Percentiles rank a stretch among this genome's conserved stretches.
Evolutionary conservation across 2,888 invertebrate species (phyloP).

Genomic region (Syrista parreyssii): DNA sequence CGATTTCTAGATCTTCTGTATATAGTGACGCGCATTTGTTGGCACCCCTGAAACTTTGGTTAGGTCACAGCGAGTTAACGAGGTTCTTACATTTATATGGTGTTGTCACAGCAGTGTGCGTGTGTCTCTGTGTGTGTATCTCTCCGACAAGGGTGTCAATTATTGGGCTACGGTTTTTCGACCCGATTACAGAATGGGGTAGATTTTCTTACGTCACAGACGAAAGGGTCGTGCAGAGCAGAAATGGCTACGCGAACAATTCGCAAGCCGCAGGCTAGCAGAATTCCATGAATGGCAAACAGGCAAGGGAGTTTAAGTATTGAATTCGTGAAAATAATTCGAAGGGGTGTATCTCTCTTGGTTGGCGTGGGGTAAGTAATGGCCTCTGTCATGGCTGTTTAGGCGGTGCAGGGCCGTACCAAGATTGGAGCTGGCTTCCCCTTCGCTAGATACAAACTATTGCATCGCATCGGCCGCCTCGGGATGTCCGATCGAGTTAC

Average conservation of each 20-base stretch:
- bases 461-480: slow-evolving; percentile 53
- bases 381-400: slow-evolving; percentile 56
- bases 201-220: background rate
- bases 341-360: slow-evolving; percentile 34
- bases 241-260: background rate
- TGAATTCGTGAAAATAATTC: slow-evolving; percentile 46
- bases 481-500: slow-evolving; percentile 58
- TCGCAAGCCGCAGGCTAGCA: background rate
- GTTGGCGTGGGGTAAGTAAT: slow-evolving; percentile 44
- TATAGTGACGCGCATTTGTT: background rate
- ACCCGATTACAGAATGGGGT: background rate
- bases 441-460: slow-evolving; percentile 54
- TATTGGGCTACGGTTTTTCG: background rate
- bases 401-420: slow-evolving; percentile 46
- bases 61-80: background rate
- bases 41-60: background rate
- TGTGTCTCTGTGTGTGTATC: rapidly evolving
- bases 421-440: slow-evolving; percentile 57
- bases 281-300: slow-evolving; percentile 24
- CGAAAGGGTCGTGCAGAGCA: background rate
- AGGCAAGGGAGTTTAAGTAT: slow-evolving; percentile 16
- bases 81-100: background rate
- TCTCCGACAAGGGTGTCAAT: background rate
- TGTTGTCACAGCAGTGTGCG: background rate
- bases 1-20: background rate